Evolutionary conservation across 2,888 invertebrate species (phyloP).

Genomic region (Pristionchus mayeri): DNA sequence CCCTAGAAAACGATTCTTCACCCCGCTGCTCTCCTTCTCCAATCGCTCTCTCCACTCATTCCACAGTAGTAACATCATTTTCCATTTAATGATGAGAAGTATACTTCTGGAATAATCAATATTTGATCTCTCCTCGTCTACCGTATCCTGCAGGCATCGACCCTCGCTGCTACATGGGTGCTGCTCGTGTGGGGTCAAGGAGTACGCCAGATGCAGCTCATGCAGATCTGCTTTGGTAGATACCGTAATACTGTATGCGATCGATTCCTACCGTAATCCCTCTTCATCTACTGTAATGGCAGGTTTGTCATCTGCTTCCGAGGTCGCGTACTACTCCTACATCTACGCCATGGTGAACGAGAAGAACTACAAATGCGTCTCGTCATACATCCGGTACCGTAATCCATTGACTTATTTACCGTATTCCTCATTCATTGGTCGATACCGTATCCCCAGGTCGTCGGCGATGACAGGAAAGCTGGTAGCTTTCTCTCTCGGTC

Average conservation of each 20-base stretch:
- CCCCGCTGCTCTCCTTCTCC: too few relatives aligned
- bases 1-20: too few relatives aligned
- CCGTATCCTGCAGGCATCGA: constrained; percentile 25
- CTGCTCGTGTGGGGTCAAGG: constrained; percentile 86
- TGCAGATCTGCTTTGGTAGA: constrained; percentile 70
- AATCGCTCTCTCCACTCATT: background rate
- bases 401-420: background rate
- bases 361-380: constrained; percentile 82
- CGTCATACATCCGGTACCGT: constrained; percentile 48
- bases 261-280: background rate
- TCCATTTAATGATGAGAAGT: background rate
- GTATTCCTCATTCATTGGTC: too few relatives aligned
- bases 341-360: constrained; percentile 91
- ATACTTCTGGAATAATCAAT: too few relatives aligned
- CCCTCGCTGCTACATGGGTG: constrained; percentile 84
- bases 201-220: constrained; percentile 83
- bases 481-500: constrained; percentile 80
- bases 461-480: constrained; percentile 87
- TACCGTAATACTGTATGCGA: background rate
- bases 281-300: too few relatives aligned
- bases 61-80: background rate
- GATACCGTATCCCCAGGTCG: constrained; percentile 79
- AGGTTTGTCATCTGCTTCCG: constrained; percentile 89
- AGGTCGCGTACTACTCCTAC: constrained; percentile 93
- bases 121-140: too few relatives aligned